These are phyloP conservation scores for Campoletis raptor DNA, from an alignment of 2,888 invertebrate genomes.

Conservation along the genomic window DNA sequence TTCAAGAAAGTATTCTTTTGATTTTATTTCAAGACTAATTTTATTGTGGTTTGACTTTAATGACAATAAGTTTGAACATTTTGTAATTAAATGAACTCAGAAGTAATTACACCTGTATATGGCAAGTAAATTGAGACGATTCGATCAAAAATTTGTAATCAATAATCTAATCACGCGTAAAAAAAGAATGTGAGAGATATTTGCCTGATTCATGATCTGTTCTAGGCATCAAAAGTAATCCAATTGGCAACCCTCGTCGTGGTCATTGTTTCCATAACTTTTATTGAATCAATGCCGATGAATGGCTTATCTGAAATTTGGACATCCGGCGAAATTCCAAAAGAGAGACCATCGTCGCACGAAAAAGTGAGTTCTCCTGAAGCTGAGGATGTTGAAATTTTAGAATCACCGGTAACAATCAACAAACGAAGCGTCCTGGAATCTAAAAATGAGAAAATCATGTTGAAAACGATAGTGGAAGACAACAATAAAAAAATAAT, in stretches of 20 bases:
- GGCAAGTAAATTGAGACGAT: too few species aligned
- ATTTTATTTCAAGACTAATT: not conserved
- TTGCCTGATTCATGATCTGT: conserved; percentile 3
- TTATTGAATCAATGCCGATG: conserved; percentile 44
- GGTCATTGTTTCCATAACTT: not conserved
- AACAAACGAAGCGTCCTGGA: conserved; percentile 66
- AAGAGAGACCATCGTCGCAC: not conserved
- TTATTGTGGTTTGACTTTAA: not conserved
- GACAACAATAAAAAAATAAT: not conserved
- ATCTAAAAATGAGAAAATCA: conserved; percentile 19
- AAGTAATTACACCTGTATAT: not conserved
- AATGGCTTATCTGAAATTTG: not conserved
- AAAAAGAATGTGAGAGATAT: not conserved
- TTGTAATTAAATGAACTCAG: not conserved
- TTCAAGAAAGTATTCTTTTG: not conserved
- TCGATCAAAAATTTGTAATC: not conserved
- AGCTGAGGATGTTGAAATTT: not conserved
- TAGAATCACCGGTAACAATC: conserved; percentile 1
- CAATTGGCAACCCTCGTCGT: conserved; percentile 11
- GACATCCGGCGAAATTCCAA: not conserved
- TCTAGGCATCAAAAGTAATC: conserved; percentile 55
- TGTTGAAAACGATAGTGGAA: not conserved
- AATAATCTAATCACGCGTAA: not conserved
- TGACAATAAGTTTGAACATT: not conserved
- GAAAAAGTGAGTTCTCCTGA: not conserved